Evolutionary conservation across 2,113 vertebrate species (phyloP).

Genomic region (Rhynchomys soricoides): DNA sequence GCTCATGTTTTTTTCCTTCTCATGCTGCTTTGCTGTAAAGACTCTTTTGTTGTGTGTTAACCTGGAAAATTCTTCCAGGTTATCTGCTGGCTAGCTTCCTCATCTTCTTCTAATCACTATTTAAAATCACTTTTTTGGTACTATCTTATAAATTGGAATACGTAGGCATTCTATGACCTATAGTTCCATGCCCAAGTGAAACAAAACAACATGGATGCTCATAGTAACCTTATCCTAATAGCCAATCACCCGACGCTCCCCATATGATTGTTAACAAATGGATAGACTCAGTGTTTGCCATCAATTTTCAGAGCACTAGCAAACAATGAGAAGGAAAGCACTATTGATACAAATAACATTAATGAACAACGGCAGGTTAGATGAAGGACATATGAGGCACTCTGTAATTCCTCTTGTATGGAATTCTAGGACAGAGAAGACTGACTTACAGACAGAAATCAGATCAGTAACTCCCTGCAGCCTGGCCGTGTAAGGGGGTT

Average conservation of each 20-base stretch:
- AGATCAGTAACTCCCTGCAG: background rate
- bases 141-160: background rate
- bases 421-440: conserved; percentile 13
- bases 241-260: too few species aligned
- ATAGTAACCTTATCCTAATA: background rate
- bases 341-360: background rate
- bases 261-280: background rate
- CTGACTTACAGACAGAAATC: background rate
- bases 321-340: background rate
- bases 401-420: background rate
- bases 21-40: background rate
- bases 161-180: background rate
- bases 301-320: background rate
- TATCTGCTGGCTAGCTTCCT: background rate
- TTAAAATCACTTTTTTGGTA: background rate
- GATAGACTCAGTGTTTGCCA: too few species aligned
- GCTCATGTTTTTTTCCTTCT: background rate
- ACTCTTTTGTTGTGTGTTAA: background rate
- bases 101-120: background rate
- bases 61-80: background rate
- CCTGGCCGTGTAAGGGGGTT: background rate
- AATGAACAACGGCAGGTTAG: background rate
- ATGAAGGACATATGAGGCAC: background rate
- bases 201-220: background rate
- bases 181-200: background rate